Evolutionary conservation across 1,140 invertebrate genomes (phyloP).

Genomic region (Drosophila sechellia): DNA sequence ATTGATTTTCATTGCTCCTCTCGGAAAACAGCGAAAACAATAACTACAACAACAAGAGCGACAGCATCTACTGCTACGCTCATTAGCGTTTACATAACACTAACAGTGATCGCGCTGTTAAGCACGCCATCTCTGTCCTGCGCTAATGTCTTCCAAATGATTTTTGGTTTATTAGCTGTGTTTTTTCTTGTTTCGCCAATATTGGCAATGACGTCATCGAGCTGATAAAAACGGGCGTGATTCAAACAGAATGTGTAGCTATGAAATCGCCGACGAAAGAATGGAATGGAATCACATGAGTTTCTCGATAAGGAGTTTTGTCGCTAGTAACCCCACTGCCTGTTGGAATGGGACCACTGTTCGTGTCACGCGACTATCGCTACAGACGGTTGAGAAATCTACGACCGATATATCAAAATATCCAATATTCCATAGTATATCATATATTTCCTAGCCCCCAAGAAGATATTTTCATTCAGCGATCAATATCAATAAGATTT

Average conservation of each 20-base stretch:
- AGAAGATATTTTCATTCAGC: not conserved
- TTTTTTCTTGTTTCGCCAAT: not conserved
- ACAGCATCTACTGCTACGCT: slow-evolving; percentile 20
- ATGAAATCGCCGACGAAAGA: not conserved
- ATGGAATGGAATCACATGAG: slow-evolving; percentile 6
- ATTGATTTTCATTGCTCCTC: slow-evolving; percentile 81
- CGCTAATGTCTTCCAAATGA: slow-evolving; percentile 10
- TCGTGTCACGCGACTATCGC: slow-evolving; percentile 7
- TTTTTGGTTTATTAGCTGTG: slow-evolving; percentile 10
- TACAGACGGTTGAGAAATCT: not conserved
- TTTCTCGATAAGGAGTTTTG: slow-evolving; percentile 4
- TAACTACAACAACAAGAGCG: slow-evolving; percentile 7
- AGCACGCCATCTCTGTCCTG: slow-evolving; percentile 1
- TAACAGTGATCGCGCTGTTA: slow-evolving; percentile 26
- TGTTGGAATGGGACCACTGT: not conserved
- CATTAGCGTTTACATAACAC: slow-evolving; percentile 52
- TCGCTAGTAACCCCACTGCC: not conserved
- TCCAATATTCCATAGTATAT: not conserved
- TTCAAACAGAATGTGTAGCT: slow-evolving; percentile 11
- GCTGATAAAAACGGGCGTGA: slow-evolving; percentile 34
- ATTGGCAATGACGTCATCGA: slow-evolving; percentile 27
- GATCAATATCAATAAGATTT: not conserved
- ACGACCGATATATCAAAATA: not conserved
- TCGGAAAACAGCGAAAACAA: slow-evolving; percentile 19
- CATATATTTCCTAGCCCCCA: not conserved